Base-by-base conservation (phyloP, 1,140 invertebrate genomes). In the Zaprionus nigranus region DNA sequence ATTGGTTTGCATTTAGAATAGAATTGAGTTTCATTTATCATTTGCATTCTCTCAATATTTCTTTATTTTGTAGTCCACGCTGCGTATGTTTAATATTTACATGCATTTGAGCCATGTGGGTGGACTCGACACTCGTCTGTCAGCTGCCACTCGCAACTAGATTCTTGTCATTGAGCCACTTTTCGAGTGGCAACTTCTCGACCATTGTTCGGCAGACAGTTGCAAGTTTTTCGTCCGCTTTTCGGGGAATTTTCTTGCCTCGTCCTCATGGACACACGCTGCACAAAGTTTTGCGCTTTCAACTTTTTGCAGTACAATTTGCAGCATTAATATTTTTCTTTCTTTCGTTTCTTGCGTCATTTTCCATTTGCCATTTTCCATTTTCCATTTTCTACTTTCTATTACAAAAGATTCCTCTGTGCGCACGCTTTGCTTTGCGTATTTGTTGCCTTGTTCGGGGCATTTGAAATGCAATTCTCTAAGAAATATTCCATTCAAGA, bases 281-380 rank as follows among this genome's bases (percentile, higher is more conserved):
- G 76, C 38, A 57, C 56, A 75, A 85, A 79, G 64, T 85, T 85
- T 63, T 73, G 80, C 30, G 68, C 63, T 74, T 71, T 51, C 46
- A 86, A 87, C 54, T 87, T 82, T 67, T 81, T 71, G 63, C 43
- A 54, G 57, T 75, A 60, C 65, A 72, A 20, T 53, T 70, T 77
- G 74, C 57, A 26, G 77, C 54, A 83, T 86, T 87, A 88, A 86
- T 86, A 88, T 83, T 82, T 80, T 88, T 74, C 77, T 68, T 74
- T 61, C 28, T 38, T 49, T 15, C 15, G 38, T 34, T 72, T 56
- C 43, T 56, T 59, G 26, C 43, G 20, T 51, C 43, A 28, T 61
- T 67, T 56, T 36, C 15, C 34, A 71, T 68, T 46, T 46, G n/a
- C n/a, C n/a, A n/a, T n/a, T n/a, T n/a, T n/a, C n/a, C 43, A 28